Evolutionary conservation across 2,113 vertebrate species (phyloP).

Genomic region (Alligator mississippiensis): DNA sequence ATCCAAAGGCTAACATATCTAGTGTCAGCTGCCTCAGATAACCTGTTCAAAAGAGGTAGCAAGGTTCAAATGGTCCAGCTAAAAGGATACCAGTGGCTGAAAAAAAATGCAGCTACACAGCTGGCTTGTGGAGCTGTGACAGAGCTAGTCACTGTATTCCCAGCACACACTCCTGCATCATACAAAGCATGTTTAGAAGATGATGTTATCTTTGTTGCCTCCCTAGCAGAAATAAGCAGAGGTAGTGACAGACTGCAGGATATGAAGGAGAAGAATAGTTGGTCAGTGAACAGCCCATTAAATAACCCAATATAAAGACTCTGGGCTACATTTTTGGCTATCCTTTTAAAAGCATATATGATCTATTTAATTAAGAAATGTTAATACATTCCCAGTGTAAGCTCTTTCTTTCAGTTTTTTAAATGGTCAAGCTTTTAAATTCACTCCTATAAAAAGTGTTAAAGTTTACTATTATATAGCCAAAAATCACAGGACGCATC

Average conservation of each 20-base stretch:
- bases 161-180: constrained; percentile 57
- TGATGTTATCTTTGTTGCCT: constrained; percentile 46
- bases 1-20: background rate
- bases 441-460: constrained; percentile 44
- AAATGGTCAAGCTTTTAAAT: background rate
- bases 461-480: constrained; percentile 46
- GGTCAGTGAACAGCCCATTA: constrained; percentile 18
- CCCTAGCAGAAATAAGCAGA: constrained; percentile 5
- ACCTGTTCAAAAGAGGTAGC: constrained; percentile 16
- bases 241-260: constrained; percentile 42
- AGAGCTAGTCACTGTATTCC: constrained; percentile 49
- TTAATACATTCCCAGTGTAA: constrained; percentile 36
- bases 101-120: constrained; percentile 33
- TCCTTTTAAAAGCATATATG: constrained; percentile 39
- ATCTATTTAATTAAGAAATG: constrained; percentile 42
- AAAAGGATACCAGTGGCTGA: background rate
- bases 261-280: background rate
- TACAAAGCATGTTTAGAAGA: constrained; percentile 49
- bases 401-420: constrained; percentile 17
- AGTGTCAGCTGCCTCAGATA: constrained; percentile 15
- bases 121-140: constrained; percentile 56
- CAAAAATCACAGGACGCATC: constrained; percentile 40
- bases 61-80: constrained; percentile 52
- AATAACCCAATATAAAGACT: constrained; percentile 30
- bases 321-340: constrained; percentile 7